These are phyloP conservation scores for Chalcosyrphus nemorum DNA, from an alignment of 2,888 invertebrate genomes.

Conservation along the genomic window DNA sequence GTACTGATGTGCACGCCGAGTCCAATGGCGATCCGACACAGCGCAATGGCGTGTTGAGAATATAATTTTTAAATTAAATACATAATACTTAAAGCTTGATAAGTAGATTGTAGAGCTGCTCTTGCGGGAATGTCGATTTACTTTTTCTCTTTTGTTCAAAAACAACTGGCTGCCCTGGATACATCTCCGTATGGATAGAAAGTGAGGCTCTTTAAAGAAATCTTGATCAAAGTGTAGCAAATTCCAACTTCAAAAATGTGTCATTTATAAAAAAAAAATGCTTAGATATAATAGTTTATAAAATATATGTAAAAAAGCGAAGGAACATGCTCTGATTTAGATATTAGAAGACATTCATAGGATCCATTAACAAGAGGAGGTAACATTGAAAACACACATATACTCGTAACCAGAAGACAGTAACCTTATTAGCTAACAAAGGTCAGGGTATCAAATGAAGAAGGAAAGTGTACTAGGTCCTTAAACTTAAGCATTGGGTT, in stretches of 20 bases:
- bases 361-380: too few relatives aligned
- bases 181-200: constrained; percentile 33
- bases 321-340: too few relatives aligned
- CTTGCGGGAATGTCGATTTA: constrained; percentile 52
- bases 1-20: constrained; percentile 30
- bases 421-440: too few relatives aligned
- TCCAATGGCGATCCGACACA: constrained; percentile 55
- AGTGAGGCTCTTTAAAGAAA: constrained; percentile 44
- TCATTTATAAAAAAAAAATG: not conserved
- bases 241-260: not conserved
- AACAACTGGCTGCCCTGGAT: constrained; percentile 59
- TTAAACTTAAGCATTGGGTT: too few relatives aligned
- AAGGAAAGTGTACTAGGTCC: too few relatives aligned
- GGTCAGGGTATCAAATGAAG: too few relatives aligned
- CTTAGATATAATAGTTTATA: too few relatives aligned
- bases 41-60: constrained; percentile 51
- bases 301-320: too few relatives aligned
- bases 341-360: too few relatives aligned
- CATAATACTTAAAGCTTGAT: not conserved
- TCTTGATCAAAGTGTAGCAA: constrained; percentile 58
- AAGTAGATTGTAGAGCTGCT: constrained; percentile 11
- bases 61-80: not conserved
- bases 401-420: too few relatives aligned
- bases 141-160: too few relatives aligned
- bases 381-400: too few relatives aligned